Evolutionary conservation across 2,113 vertebrate species (phyloP).

Genomic region (Lates calcarifer): DNA sequence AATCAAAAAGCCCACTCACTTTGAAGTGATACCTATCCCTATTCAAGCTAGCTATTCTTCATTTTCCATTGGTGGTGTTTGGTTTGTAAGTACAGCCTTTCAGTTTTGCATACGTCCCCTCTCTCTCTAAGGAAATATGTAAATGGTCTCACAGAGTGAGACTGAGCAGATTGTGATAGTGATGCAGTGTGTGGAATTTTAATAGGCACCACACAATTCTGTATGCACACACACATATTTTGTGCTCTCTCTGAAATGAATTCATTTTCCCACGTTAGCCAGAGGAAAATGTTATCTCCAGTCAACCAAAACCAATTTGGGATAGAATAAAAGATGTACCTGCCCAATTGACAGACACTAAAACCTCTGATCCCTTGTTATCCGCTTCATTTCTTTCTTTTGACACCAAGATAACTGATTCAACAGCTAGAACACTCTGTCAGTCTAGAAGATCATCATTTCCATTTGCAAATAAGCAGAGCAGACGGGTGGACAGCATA

Average conservation of each 20-base stretch:
- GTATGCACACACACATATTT: not conserved
- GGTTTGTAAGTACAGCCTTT: slow-evolving; percentile 18
- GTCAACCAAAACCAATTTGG: slow-evolving; percentile 54
- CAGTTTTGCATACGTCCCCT: not conserved
- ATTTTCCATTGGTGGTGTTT: not conserved
- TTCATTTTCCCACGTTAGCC: slow-evolving; percentile 43
- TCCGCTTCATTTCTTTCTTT: slow-evolving; percentile 21
- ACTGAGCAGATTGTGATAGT: slow-evolving; percentile 46
- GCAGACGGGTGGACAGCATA: slow-evolving; percentile 28
- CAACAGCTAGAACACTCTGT: slow-evolving; percentile 6
- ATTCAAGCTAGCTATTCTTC: not conserved
- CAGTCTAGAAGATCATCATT: slow-evolving; percentile 27
- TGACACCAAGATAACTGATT: slow-evolving; percentile 40
- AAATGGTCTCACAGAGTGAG: slow-evolving; percentile 45
- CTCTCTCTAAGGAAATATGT: slow-evolving; percentile 53
- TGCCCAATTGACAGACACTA: slow-evolving; percentile 21
- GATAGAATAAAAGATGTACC: slow-evolving; percentile 53
- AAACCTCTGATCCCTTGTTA: slow-evolving; percentile 46
- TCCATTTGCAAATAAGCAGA: slow-evolving; percentile 58
- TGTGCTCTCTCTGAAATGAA: slow-evolving; percentile 37
- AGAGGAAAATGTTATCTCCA: slow-evolving; percentile 53
- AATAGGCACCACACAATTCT: slow-evolving; percentile 35
- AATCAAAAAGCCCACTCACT: no score
- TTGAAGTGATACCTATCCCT: not conserved
- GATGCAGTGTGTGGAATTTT: slow-evolving; percentile 59